Evolutionary conservation across 2,113 vertebrate species (phyloP).

Genomic region (Saguinus midas): DNA sequence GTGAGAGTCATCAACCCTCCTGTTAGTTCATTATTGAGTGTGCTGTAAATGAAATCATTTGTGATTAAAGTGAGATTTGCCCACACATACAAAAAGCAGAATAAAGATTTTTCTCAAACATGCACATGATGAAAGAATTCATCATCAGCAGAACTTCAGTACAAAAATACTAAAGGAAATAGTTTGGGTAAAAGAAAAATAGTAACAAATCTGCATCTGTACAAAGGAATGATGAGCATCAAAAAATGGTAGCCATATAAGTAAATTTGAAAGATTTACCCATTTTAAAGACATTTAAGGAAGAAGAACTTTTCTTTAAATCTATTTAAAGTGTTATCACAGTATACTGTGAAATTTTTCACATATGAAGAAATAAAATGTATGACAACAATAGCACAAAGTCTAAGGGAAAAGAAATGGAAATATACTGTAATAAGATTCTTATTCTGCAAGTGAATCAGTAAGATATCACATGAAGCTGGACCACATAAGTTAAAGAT

Average conservation of each 20-base stretch:
- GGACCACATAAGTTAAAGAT: neutral
- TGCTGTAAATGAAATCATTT: no score
- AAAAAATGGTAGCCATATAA: neutral
- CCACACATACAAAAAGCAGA: neutral
- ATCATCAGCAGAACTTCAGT: neutral
- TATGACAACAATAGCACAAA: neutral
- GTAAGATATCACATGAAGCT: neutral
- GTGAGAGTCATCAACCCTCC: no score
- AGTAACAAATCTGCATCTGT: neutral
- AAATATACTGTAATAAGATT: neutral
- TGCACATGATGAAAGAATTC: neutral
- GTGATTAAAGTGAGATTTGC: no score
- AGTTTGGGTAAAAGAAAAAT: neutral
- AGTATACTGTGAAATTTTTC: neutral
- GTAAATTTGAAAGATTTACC: neutral
- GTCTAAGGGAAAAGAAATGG: neutral
- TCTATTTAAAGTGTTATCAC: neutral
- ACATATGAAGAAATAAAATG: neutral
- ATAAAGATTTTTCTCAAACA: neutral
- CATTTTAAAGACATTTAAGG: no score
- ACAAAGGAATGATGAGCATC: neutral
- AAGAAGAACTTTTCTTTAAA: neutral
- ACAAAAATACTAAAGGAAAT: neutral
- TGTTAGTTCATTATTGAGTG: no score
- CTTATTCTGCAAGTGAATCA: neutral